phyloP scores from a whole-genome alignment of 2,113 vertebrate species.

The Australoheros scitulus region DNA sequence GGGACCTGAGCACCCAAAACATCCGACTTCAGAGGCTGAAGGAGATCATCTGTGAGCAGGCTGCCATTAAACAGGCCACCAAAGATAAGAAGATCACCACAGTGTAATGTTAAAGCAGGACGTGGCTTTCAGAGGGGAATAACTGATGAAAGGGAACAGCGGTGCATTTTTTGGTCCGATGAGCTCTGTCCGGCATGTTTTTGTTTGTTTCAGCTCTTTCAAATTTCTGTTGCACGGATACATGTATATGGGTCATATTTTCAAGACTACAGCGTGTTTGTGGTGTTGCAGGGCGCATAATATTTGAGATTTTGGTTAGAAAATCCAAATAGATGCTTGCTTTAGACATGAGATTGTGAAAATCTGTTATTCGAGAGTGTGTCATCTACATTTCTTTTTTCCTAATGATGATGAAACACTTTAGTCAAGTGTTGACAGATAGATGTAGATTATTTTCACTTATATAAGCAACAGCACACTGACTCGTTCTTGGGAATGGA shows the following conservation, averaged over 20 bases:
- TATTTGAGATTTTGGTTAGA: conserved; percentile 16
- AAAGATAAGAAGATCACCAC: conserved; percentile 99
- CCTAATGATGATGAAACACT: conserved; percentile 18
- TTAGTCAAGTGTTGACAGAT: conserved; percentile 13
- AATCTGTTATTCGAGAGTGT: conserved; percentile 23
- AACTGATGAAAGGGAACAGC: neutral
- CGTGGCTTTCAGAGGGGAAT: neutral
- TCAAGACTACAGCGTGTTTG: neutral
- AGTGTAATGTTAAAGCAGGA: conserved; percentile 75
- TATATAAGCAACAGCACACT: neutral
- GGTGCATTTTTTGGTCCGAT: neutral
- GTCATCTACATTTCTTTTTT: conserved; percentile 14
- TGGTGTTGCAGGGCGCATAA: neutral
- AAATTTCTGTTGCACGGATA: neutral
- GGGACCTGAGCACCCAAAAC: conserved; percentile 94
- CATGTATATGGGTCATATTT: neutral
- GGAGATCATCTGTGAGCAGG: conserved; percentile 98
- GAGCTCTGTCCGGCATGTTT: neutral
- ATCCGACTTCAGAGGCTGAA: conserved; percentile 92
- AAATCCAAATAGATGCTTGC: conserved; percentile 14
- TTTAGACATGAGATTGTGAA: conserved; percentile 16
- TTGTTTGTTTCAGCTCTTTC: neutral
- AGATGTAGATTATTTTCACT: neutral
- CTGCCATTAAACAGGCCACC: conserved; percentile 97
- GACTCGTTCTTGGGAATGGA: conserved; percentile 24